phyloP scores from a whole-genome alignment of 2,888 invertebrate species.

The Pollenia griseotomentosa region DNA sequence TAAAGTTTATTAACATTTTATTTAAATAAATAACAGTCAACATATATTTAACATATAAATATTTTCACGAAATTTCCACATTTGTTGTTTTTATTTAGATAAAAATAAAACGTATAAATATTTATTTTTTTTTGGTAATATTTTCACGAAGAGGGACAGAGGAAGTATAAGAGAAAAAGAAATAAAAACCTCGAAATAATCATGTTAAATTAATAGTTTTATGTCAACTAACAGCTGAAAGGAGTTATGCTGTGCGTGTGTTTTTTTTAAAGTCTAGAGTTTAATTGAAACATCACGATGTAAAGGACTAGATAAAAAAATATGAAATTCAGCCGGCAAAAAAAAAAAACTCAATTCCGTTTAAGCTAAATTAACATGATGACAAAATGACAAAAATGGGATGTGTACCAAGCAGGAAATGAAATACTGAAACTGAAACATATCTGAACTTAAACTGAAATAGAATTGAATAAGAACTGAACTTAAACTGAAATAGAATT shows the following conservation, averaged over 20 bases:
- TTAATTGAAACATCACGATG: slow-evolving; percentile 62
- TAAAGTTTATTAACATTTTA: slow-evolving; percentile 63
- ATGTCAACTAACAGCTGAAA: slow-evolving; percentile 53
- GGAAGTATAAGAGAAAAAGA: neutral
- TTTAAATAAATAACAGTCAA: slow-evolving; percentile 44
- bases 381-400: slow-evolving; percentile 4
- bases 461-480: no score
- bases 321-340: slow-evolving; percentile 19
- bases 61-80: neutral
- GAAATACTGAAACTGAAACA: neutral
- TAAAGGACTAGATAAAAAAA: neutral
- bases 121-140: slow-evolving; percentile 15
- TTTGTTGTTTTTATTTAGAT: slow-evolving; percentile 1
- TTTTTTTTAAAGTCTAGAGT: slow-evolving; percentile 38
- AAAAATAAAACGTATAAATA: slow-evolving; percentile 1
- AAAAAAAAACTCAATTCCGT: slow-evolving; percentile 59
- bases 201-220: slow-evolving; percentile 66
- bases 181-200: slow-evolving; percentile 42
- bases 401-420: neutral
- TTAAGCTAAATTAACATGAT: slow-evolving; percentile 65
- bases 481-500: no score
- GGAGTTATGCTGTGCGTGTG: slow-evolving; percentile 45
- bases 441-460: no score
- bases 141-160: neutral
- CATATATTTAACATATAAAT: slow-evolving; percentile 10